phyloP scores from a whole-genome alignment of 2,888 invertebrate genomes.

The Bombylius major region DNA sequence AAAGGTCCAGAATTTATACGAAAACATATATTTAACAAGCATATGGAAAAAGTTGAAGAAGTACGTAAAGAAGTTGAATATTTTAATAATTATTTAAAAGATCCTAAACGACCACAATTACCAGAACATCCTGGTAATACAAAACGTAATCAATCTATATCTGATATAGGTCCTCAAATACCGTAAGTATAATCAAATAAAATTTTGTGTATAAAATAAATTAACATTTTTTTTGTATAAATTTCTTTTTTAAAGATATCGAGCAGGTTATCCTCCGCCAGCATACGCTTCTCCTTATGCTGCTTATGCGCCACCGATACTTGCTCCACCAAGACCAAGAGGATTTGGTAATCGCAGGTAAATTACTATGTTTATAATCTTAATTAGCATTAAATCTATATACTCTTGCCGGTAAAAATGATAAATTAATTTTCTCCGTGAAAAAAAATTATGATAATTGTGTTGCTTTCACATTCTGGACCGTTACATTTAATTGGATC shows the following conservation, averaged over 20 bases:
- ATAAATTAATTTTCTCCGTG: too few relatives aligned
- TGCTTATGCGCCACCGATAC: slow-evolving; percentile 40
- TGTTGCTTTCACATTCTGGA: too few relatives aligned
- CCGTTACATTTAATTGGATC: too few relatives aligned
- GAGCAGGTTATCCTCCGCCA: slow-evolving; percentile 27
- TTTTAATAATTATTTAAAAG: slow-evolving; percentile 92
- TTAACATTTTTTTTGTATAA: background rate
- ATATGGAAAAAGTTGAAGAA: slow-evolving; percentile 91
- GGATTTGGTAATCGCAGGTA: slow-evolving; percentile 33
- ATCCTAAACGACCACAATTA: slow-evolving; percentile 87
- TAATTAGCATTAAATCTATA: too few relatives aligned
- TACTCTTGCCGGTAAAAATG: too few relatives aligned
- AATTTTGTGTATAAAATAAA: background rate
- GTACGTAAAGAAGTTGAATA: slow-evolving; percentile 94
- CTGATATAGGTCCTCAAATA: slow-evolving; percentile 6
- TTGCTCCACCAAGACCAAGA: slow-evolving; percentile 37
- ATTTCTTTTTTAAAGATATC: slow-evolving; percentile 20
- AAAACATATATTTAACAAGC: slow-evolving; percentile 97
- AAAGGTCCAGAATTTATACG: slow-evolving; percentile 97
- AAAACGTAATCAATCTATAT: slow-evolving; percentile 18
- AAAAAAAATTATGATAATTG: too few relatives aligned
- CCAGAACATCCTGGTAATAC: slow-evolving; percentile 61
- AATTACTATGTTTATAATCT: background rate
- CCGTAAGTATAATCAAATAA: slow-evolving; percentile 4
- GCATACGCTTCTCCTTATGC: slow-evolving; percentile 38